These are phyloP conservation scores for Lithobates pipiens DNA, from an alignment of 2,797 vertebrate genomes.

Conservation along the genomic window DNA sequence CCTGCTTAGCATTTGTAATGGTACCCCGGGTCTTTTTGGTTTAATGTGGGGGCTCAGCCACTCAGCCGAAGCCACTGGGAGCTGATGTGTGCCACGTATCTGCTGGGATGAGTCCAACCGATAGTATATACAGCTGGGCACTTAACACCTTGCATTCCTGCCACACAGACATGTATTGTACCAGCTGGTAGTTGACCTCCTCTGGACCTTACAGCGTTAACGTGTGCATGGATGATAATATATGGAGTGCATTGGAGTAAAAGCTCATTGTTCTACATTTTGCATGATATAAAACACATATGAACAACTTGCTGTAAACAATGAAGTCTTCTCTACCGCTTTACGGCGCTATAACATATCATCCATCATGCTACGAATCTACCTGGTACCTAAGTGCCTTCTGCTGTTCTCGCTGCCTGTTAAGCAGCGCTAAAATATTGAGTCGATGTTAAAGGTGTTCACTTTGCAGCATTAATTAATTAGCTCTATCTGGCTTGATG, in stretches of 20 bases:
- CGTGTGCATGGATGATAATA: background rate
- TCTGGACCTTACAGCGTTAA: background rate
- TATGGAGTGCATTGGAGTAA: background rate
- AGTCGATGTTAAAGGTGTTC: no score
- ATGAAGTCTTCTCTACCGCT: background rate
- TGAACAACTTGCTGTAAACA: background rate
- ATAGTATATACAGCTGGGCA: background rate
- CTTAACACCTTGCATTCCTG: slow-evolving; percentile 7
- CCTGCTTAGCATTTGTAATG: slow-evolving; percentile 30
- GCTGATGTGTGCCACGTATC: background rate
- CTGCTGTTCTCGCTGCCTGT: no score
- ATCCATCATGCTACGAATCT: no score
- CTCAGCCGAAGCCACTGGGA: slow-evolving; percentile 7
- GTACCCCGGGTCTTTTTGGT: slow-evolving; percentile 16
- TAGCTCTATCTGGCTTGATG: background rate
- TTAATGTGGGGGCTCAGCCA: slow-evolving; percentile 43
- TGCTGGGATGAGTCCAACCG: background rate
- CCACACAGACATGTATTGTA: background rate
- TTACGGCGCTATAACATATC: no score
- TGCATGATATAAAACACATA: background rate
- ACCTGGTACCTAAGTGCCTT: no score
- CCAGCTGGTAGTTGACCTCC: background rate
- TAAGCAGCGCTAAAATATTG: no score
- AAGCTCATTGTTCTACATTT: slow-evolving; percentile 17
- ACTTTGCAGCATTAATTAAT: background rate